phyloP scores from a whole-genome alignment of 2,113 vertebrate genomes.

The Apodemus sylvaticus region DNA sequence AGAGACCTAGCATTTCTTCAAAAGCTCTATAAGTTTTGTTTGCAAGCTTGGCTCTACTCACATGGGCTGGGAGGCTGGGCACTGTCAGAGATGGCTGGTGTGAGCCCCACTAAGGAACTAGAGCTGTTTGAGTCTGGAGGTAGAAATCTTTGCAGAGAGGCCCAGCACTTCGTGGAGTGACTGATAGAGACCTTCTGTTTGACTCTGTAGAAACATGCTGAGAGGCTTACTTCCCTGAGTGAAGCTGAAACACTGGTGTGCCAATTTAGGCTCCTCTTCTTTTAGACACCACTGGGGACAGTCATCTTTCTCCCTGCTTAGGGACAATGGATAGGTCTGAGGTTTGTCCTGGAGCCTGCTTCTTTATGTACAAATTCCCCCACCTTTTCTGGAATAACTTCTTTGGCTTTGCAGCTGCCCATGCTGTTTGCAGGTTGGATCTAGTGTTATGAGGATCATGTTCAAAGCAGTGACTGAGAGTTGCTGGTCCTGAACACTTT shows the following conservation, averaged over 20 bases:
- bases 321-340: not conserved
- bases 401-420: no score
- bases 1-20: not conserved
- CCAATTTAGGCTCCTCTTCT: not conserved
- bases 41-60: not conserved
- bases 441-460: no score
- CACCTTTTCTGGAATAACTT: not conserved
- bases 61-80: rapidly evolving
- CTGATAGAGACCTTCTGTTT: no score
- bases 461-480: not conserved
- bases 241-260: no score
- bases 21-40: not conserved
- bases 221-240: no score
- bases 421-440: not conserved
- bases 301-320: no score
- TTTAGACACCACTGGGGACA: not conserved
- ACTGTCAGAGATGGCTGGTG: not conserved
- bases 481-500: not conserved
- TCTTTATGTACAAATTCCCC: not conserved
- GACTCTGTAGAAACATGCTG: rapidly evolving
- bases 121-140: not conserved
- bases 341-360: not conserved
- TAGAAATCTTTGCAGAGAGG: no score
- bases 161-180: rapidly evolving
- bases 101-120: not conserved